Evolutionary conservation across 2,888 invertebrate species (phyloP).

Genomic region (Meteorus colon): DNA sequence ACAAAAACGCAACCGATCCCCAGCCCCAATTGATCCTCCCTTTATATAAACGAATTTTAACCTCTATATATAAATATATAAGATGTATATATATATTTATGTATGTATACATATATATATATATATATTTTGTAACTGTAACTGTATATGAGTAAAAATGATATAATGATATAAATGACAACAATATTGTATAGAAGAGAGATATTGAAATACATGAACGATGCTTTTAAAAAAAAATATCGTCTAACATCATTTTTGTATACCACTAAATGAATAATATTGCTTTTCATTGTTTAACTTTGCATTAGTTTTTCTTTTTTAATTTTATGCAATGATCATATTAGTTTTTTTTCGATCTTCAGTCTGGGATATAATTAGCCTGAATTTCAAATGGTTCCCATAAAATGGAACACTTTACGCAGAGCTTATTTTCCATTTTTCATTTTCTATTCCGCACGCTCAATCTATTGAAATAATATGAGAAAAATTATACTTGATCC

Average conservation of each 20-base stretch:
- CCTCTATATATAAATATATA: constrained; percentile 47
- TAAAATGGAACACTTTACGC: neutral
- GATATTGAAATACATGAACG: constrained; percentile 74
- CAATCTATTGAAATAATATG: neutral
- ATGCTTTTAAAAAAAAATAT: constrained; percentile 71
- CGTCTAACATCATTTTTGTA: constrained; percentile 72
- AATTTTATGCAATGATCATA: constrained; percentile 38
- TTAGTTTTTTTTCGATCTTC: constrained; percentile 30
- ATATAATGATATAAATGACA: constrained; percentile 70
- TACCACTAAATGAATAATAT: constrained; percentile 68
- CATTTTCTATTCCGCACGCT: neutral
- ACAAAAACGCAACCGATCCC: constrained; percentile 37
- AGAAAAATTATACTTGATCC: neutral
- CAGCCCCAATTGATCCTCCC: constrained; percentile 37
- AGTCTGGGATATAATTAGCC: neutral
- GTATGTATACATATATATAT: constrained; percentile 58
- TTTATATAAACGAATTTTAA: constrained; percentile 46
- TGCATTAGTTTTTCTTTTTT: constrained; percentile 48
- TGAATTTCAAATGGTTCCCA: neutral
- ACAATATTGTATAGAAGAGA: constrained; percentile 73
- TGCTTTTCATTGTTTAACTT: constrained; percentile 54
- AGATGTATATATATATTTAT: constrained; percentile 41
- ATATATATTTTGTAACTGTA: constrained; percentile 72
- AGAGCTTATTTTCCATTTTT: neutral
- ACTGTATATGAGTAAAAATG: constrained; percentile 71